Percentiles rank a stretch among this genome's conserved stretches.
Conservation (phyloP, 2,797 vertebrate genomes). For the Bradypodion pumilum region DNA sequence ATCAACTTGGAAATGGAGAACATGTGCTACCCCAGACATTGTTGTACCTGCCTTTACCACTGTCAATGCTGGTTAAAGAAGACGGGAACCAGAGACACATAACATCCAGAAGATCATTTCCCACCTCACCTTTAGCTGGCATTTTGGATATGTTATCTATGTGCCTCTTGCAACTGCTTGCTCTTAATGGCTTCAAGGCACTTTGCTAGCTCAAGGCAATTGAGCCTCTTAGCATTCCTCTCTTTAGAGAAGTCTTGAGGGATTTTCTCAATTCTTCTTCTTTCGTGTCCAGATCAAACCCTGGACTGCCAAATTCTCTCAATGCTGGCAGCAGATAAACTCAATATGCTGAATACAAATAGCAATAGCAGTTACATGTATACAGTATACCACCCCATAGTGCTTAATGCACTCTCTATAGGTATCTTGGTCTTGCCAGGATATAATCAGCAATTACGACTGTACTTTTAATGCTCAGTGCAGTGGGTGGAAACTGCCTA, state of each 20-base stretch:
- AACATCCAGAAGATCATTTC: neutral
- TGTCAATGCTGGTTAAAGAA: neutral
- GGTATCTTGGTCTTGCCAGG: neutral
- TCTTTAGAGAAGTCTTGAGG: slow-evolving; percentile 40
- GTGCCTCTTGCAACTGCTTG: neutral
- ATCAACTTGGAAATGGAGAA: neutral
- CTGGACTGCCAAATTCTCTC: neutral
- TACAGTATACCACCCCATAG: too few species aligned
- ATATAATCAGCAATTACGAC: neutral
- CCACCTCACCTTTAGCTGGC: neutral
- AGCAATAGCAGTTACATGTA: too few species aligned
- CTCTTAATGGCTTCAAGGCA: slow-evolving; percentile 13
- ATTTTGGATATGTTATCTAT: neutral
- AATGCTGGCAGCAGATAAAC: neutral
- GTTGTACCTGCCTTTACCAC: neutral
- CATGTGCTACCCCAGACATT: neutral
- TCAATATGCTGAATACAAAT: neutral
- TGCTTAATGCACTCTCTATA: neutral
- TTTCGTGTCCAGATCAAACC: too few species aligned
- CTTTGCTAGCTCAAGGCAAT: slow-evolving; percentile 14
- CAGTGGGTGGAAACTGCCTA: too few species aligned
- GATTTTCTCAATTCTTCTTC: too few species aligned
- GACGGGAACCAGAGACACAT: neutral
- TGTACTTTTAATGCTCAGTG: neutral
- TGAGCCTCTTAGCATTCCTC: neutral